A percentile compares a stretch with the other conserved stretches of the same genome.
Evolutionary conservation across 2,888 invertebrate genomes (phyloP).

Genomic region (Lepidochrysops patricia): DNA sequence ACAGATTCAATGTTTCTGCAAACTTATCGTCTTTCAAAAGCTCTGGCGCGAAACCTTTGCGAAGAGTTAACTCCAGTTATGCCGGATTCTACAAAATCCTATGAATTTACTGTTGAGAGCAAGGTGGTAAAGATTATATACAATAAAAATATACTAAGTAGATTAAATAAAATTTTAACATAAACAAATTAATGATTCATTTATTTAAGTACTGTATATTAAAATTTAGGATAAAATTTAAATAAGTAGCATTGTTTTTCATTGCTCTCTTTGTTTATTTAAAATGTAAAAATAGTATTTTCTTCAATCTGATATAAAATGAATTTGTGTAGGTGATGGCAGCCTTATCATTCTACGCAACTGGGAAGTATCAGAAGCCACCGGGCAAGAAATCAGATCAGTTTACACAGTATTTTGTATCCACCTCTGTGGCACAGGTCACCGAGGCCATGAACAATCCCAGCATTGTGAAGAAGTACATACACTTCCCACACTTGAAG

Average conservation of each 20-base stretch:
- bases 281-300: no score
- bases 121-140: no score
- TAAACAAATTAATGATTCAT: no score
- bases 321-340: conserved; percentile 51
- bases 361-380: conserved; percentile 58
- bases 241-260: background rate
- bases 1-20: conserved; percentile 53
- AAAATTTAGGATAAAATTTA: no score
- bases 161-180: no score
- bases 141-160: no score
- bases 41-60: conserved; percentile 49
- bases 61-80: conserved; percentile 58
- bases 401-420: conserved; percentile 57
- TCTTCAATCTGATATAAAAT: no score
- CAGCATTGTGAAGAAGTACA: conserved; percentile 55
- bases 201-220: no score
- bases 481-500: conserved; percentile 61
- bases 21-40: conserved; percentile 53
- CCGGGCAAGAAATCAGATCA: conserved; percentile 54
- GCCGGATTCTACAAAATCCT: conserved; percentile 59
- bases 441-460: conserved; percentile 61
- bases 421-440: conserved; percentile 53
- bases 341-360: conserved; percentile 56
- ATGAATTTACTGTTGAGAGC: conserved; percentile 59
- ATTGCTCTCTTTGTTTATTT: no score